Base-by-base conservation (phyloP, 2,797 vertebrate genomes). In the Urophycis tenuis region DNA sequence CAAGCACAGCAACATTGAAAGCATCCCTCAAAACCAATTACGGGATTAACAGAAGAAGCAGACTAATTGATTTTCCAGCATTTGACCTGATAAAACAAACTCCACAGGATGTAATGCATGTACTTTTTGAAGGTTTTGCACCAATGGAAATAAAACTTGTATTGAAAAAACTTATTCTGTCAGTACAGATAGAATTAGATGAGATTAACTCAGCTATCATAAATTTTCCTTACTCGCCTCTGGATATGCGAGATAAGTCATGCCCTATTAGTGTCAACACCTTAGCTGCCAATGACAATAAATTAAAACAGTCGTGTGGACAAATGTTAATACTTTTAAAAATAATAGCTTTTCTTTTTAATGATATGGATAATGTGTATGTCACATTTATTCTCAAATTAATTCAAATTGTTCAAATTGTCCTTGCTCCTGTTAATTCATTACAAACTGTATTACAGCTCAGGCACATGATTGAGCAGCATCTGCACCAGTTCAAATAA, bases 1-100 rank as follows among this genome's bases (percentile, higher is more conserved):
- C 79, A 30, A 67, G 29, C 39, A 79, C 78, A 53, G 69, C 72
- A 53, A 30, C 22, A 33, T 60, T 79, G 69, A 79, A 64, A n/a
- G 64, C 34, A 39, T 22, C 17, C 41, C 71, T 79, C 31, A 79
- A 72, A 75, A 76, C 74, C n/a, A 76, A 74, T 60, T 79, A 79
- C 17, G 36, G 78, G 25, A 72, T 79, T 29, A 79, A 79, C 39
- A 72, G 78, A 60, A 79, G 71, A 36, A 79, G 78, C 70, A 79
- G 45, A 80, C 53, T 72, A 33, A 32, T 76, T 41, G 78, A 73
- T 72, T 25, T 79, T 79, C 78, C 78, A 41, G 67, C 73, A 41
- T 80, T 80, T 76, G 78, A 80, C 33, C 41, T 80, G 45, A 79
- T 79, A 29, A 60, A 73, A 69, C 78, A 80, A 80, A 80, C 78